These are phyloP conservation scores for Luperina testacea DNA, from an alignment of 2,888 invertebrate genomes.

Conservation along the genomic window DNA sequence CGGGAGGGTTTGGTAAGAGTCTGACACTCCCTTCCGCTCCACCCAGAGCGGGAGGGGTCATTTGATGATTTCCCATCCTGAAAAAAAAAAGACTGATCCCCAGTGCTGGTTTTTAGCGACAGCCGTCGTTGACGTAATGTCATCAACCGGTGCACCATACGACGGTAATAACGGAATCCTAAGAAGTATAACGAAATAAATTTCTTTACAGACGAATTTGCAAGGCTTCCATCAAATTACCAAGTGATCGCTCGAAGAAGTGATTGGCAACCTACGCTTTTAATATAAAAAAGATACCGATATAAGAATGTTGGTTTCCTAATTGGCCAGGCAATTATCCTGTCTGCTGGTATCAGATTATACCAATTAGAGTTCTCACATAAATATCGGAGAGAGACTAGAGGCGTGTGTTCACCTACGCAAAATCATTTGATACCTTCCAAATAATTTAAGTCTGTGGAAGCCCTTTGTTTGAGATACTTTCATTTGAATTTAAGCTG, in stretches of 20 bases:
- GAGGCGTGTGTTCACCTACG: slow-evolving; percentile 11
- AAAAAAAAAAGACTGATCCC: background rate
- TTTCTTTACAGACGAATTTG: background rate
- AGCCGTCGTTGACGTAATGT: background rate
- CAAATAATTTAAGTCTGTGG: slow-evolving; percentile 15
- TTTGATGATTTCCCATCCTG: no score
- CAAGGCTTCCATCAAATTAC: slow-evolving; percentile 34
- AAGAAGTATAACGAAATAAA: background rate
- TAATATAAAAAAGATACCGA: slow-evolving; percentile 29
- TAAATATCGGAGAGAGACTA: slow-evolving; percentile 27
- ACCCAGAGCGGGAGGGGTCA: no score
- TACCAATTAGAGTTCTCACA: slow-evolving; percentile 47
- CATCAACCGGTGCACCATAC: background rate
- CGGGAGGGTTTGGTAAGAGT: no score
- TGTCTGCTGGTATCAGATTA: slow-evolving; percentile 46
- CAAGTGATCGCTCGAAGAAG: slow-evolving; percentile 27
- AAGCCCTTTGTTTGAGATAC: slow-evolving; percentile 7
- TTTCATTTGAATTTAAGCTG: slow-evolving; percentile 1
- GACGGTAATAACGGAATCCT: background rate
- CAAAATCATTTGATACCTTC: slow-evolving; percentile 38
- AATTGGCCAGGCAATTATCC: slow-evolving; percentile 50
- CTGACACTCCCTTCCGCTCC: no score
- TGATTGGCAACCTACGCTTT: slow-evolving; percentile 21
- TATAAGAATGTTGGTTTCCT: slow-evolving; percentile 15
- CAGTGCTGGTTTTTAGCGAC: background rate